A percentile compares a stretch with the other conserved stretches of the same genome.
Conservation (phyloP, 2,888 invertebrate species). For the Campopleginae sp. region DNA sequence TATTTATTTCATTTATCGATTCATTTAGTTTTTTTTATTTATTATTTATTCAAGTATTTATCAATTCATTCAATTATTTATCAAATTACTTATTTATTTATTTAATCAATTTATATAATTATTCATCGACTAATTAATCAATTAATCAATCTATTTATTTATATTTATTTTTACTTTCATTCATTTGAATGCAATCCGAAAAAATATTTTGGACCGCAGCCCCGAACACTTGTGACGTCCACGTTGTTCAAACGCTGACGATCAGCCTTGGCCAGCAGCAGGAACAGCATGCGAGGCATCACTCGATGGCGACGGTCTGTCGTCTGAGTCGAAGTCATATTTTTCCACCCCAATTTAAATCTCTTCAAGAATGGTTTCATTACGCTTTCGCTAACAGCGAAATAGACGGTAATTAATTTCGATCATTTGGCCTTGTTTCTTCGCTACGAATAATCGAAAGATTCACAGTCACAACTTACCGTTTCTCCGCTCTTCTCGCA, state of each 20-base stretch:
- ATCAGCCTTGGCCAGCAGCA: slow-evolving; percentile 92
- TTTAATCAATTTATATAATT: not conserved
- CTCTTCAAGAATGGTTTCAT: slow-evolving; percentile 97
- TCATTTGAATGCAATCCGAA: not conserved
- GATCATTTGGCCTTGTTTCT: not conserved
- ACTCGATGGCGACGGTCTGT: slow-evolving; percentile 97
- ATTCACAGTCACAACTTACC: not conserved
- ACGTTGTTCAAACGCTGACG: slow-evolving; percentile 95
- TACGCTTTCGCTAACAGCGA: slow-evolving; percentile 98
- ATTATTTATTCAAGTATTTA: not conserved
- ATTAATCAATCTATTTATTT: no score
- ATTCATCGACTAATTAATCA: no score
- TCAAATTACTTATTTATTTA: not conserved
- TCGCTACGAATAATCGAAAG: not conserved
- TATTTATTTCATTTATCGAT: not conserved
- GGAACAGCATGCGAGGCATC: slow-evolving; percentile 88
- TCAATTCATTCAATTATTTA: slow-evolving; percentile 1
- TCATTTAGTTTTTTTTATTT: no score
- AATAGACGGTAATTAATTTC: slow-evolving; percentile 90
- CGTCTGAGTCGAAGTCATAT: slow-evolving; percentile 95
- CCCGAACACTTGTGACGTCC: slow-evolving; percentile 88
- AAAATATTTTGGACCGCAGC: slow-evolving; percentile 70
- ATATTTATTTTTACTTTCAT: no score
- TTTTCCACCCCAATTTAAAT: slow-evolving; percentile 98
- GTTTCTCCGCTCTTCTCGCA: slow-evolving; percentile 83